Evolutionary conservation across 2,888 invertebrate genomes (phyloP).

Genomic region (Acanthopleura granulata): DNA sequence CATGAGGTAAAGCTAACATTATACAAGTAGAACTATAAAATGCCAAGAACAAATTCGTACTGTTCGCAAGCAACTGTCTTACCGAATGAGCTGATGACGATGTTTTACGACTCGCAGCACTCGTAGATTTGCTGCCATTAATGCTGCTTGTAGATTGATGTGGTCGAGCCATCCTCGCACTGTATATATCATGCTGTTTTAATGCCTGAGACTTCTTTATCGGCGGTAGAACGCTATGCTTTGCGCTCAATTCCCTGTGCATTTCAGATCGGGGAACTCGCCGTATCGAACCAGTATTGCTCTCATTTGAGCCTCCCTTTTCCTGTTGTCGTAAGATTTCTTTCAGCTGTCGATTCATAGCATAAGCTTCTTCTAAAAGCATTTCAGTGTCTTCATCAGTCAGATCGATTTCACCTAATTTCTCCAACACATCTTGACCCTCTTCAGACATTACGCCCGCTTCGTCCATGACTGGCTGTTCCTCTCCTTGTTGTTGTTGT

Average conservation of each 20-base stretch:
- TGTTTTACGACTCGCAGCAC: neutral
- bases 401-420: slow-evolving; percentile 48
- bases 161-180: neutral
- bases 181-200: neutral
- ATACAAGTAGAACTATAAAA: too few species aligned
- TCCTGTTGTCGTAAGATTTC: slow-evolving; percentile 46
- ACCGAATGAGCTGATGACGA: slow-evolving; percentile 9
- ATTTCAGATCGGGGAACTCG: neutral
- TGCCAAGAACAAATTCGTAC: too few species aligned
- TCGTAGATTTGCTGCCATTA: neutral
- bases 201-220: slow-evolving; percentile 4
- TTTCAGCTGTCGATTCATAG: slow-evolving; percentile 50
- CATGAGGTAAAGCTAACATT: too few species aligned
- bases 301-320: neutral
- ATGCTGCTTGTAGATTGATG: neutral
- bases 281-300: neutral
- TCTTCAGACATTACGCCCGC: slow-evolving; percentile 11
- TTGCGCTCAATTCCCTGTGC: neutral
- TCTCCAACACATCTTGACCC: slow-evolving; percentile 38
- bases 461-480: neutral
- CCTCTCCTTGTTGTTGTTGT: slow-evolving; percentile 20
- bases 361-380: slow-evolving; percentile 52
- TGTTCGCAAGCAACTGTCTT: too few species aligned
- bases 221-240: slow-evolving; percentile 9
- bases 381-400: slow-evolving; percentile 56